Conservation (phyloP, 2,113 vertebrate species). For the Dolichotis patagonum region DNA sequence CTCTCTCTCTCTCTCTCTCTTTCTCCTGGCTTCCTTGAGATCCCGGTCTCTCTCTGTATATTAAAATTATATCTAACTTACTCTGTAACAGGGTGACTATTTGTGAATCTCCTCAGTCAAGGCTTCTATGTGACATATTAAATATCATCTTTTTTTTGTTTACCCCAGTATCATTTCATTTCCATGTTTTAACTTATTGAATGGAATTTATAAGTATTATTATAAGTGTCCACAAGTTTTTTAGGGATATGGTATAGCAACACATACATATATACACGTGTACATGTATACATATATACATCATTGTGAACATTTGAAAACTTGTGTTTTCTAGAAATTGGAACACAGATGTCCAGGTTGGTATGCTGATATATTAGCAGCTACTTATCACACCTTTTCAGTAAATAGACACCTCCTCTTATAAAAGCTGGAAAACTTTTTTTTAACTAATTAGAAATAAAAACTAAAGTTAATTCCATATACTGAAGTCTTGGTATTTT, state of each 20-base stretch:
- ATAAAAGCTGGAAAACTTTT: neutral
- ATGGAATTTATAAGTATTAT: neutral
- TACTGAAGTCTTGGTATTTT: neutral
- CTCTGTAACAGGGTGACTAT: neutral
- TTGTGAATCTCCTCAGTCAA: neutral
- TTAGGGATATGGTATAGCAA: neutral
- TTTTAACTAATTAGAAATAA: neutral
- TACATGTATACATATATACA: neutral
- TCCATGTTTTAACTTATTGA: neutral
- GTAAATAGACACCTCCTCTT: neutral
- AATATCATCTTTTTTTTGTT: neutral
- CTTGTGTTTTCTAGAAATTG: constrained; percentile 9
- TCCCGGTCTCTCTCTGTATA: neutral
- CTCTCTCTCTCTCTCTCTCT: neutral
- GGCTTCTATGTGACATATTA: neutral
- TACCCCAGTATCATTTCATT: neutral
- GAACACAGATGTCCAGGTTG: neutral
- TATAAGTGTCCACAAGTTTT: neutral
- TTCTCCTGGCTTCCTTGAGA: neutral
- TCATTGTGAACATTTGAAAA: neutral
- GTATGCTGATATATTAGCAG: neutral
- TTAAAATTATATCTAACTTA: neutral
- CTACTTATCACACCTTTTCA: neutral
- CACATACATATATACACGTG: neutral
- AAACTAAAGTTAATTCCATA: neutral